Base-by-base conservation (phyloP, 2,113 vertebrate species). In the Rhombomys opimus region DNA sequence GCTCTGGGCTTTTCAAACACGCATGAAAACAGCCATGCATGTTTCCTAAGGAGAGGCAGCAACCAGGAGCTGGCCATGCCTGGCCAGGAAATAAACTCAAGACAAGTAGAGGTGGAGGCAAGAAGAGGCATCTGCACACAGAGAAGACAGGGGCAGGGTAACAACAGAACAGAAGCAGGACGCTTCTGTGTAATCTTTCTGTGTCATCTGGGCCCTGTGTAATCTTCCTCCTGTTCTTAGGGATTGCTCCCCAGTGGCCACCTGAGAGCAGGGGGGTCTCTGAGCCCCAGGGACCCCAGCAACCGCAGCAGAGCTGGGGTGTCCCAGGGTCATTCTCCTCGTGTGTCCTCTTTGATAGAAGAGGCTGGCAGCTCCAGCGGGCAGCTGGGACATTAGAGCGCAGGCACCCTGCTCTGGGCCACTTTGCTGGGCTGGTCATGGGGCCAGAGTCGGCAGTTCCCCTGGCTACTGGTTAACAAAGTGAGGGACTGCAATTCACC, bases 401-500 rank as follows among this genome's bases (percentile, higher is more conserved):
- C 57, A 75, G 15, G 27, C 15, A 14, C 57, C 57, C 57, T 68
- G 38, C 50, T 91, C 13, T 11, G 76, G 30, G 59, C 18, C 18
- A 14, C 46, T 3, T 30, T 63, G 72, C 52, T 7, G 2, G 72
- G 4, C 4, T 41, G 90, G 57, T 78, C 92, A 35, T 0, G 3
- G 61, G 61, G 35, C 61, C 91, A 94, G 35, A 5, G 0, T 80
- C 70, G 57, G 63, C 20, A 63, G 89, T 11, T 2, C 2, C 38
- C 35, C 35, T 87, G 84, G 95, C 84, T 96, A 77, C 25, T 84
- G 38, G 38, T 91, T 93, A 97, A 93, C 93, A 84, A 94, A 52
- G 35, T 10, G 6, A 54, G 86, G 38, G 30, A 73, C 75, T 90
- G 80, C 13, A 70, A 63, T 75, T 65, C 35, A 65, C 12, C 5